Evolutionary conservation across 2,888 invertebrate species (phyloP).

Genomic region (Crioceris asparagi): DNA sequence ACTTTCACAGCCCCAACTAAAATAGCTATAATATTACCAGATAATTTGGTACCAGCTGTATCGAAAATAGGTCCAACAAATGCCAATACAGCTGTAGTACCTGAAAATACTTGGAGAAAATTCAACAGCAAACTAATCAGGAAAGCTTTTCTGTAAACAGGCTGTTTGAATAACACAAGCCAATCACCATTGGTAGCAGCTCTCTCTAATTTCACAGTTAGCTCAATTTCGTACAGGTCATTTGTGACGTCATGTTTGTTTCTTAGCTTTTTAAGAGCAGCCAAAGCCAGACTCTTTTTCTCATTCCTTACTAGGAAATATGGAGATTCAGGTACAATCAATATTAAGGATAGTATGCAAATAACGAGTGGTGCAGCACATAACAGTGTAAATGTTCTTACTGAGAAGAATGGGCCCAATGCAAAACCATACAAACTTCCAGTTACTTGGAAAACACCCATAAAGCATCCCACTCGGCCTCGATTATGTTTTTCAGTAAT

Average conservation of each 20-base stretch:
- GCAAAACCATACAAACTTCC: conserved; percentile 8
- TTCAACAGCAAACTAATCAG: conserved; percentile 2
- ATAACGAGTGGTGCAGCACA: conserved; percentile 1
- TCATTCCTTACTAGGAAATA: conserved; percentile 3
- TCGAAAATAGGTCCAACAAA: conserved; percentile 10
- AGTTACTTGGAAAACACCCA: conserved; percentile 3
- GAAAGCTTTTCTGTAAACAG: conserved; percentile 3
- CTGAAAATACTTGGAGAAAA: conserved; percentile 8
- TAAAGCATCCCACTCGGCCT: conserved; percentile 8
- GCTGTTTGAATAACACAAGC: neutral
- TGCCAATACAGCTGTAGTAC: conserved; percentile 6
- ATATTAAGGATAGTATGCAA: neutral
- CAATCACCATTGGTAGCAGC: neutral
- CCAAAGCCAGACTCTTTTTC: conserved; percentile 3
- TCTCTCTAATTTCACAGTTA: neutral
- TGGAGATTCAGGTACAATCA: conserved; percentile 12
- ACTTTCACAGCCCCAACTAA: conserved; percentile 42
- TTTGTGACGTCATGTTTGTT: conserved; percentile 6
- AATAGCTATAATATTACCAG: conserved; percentile 9
- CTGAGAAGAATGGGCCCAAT: conserved; percentile 8
- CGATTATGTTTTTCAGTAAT: conserved; percentile 12
- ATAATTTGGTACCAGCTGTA: conserved; percentile 4
- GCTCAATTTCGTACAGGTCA: conserved; percentile 2
- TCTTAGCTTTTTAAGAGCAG: conserved; percentile 6
- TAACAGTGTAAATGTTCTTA: conserved; percentile 6